Percentiles rank a stretch among this genome's conserved stretches.
Conservation (phyloP, 1,140 invertebrate species). For the Daktulosphaira vitifoliae region DNA sequence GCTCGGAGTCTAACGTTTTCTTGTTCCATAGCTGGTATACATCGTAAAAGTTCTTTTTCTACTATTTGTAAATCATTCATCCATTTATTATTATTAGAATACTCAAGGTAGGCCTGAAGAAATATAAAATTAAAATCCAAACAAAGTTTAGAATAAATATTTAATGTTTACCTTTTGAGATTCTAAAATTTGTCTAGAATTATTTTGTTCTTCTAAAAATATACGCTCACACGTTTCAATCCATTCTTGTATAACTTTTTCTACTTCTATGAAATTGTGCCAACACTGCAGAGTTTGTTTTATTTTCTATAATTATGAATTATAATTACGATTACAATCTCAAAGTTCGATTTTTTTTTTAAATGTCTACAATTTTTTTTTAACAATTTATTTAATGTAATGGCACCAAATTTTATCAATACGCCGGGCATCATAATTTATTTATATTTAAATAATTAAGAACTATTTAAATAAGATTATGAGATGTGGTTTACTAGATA, state of each 20-base stretch:
- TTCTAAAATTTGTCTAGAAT: conserved; percentile 39
- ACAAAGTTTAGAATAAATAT: background rate
- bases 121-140: no score
- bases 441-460: no score
- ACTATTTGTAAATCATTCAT: conserved; percentile 70
- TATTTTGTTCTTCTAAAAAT: conserved; percentile 61
- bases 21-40: conserved; percentile 59
- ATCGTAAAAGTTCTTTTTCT: conserved; percentile 67
- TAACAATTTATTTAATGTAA: no score
- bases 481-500: no score
- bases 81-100: conserved; percentile 70
- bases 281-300: conserved; percentile 66
- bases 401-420: no score
- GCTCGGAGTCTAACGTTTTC: conserved; percentile 58
- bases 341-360: no score
- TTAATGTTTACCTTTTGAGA: conserved; percentile 45
- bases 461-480: no score
- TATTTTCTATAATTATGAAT: conserved; percentile 42
- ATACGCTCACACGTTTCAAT: conserved; percentile 71
- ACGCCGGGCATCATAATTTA: no score
- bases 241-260: conserved; percentile 73
- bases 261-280: conserved; percentile 73
- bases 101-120: conserved; percentile 69
- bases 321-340: background rate
- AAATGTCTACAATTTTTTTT: no score